Evolutionary conservation across 2,888 invertebrate species (phyloP).

Genomic region (Napeogenes inachia): DNA sequence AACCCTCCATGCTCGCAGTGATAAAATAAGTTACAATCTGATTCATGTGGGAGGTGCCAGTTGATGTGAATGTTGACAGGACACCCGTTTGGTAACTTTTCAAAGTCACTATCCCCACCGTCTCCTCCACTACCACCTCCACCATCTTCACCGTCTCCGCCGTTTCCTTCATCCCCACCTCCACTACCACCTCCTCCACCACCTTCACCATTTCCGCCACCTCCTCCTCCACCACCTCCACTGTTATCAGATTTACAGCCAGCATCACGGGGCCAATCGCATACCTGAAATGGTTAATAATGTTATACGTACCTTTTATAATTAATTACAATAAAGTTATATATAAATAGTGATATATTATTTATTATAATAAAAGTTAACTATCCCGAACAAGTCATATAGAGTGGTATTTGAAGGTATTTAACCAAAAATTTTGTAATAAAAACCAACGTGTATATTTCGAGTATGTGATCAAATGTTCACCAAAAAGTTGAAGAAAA

Average conservation of each 20-base stretch:
- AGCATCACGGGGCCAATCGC: slow-evolving; percentile 7
- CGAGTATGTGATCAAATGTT: no score
- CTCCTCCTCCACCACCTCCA: not conserved
- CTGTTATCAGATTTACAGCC: not conserved
- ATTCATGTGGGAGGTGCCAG: slow-evolving; percentile 45
- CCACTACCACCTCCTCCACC: not conserved
- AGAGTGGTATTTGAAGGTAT: no score
- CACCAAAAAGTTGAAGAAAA: no score
- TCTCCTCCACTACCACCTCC: not conserved
- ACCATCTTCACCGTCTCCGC: not conserved
- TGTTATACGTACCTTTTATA: not conserved
- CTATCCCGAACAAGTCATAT: no score
- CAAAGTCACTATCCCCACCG: slow-evolving; percentile 18
- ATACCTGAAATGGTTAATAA: slow-evolving; percentile 9
- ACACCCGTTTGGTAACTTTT: slow-evolving; percentile 41
- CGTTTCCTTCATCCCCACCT: not conserved
- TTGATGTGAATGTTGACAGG: slow-evolving; percentile 40
- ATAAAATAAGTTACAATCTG: slow-evolving; percentile 46
- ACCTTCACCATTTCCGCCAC: not conserved
- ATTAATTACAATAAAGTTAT: not conserved
- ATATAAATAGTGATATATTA: not conserved
- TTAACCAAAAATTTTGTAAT: not conserved
- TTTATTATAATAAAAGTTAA: no score
- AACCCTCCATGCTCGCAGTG: slow-evolving; percentile 46
- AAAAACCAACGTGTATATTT: no score